phyloP scores from a whole-genome alignment of 2,113 vertebrate species.

The Aspiorhynchus laticeps region DNA sequence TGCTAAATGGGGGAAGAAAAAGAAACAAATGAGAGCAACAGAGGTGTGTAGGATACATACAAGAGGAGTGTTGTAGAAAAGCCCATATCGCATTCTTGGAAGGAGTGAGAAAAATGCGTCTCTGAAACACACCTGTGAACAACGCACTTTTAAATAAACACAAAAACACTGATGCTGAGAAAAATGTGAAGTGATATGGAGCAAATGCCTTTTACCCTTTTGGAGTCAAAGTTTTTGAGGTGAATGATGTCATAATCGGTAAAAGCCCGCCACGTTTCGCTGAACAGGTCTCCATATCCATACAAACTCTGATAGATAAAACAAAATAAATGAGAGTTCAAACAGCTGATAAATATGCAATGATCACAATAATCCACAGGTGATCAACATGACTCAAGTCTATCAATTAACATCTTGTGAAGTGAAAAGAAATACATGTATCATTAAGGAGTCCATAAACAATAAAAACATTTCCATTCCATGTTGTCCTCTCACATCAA shows the following conservation, averaged over 20 bases:
- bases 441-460: no score
- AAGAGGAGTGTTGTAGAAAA: slow-evolving; percentile 97
- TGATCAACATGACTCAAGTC: no score
- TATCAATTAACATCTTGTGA: no score
- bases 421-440: no score
- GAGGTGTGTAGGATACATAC: slow-evolving; percentile 78
- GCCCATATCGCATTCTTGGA: slow-evolving; percentile 93
- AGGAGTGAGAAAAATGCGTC: slow-evolving; percentile 91
- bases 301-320: slow-evolving; percentile 83
- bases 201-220: slow-evolving; percentile 79
- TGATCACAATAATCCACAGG: no score
- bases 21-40: slow-evolving; percentile 61
- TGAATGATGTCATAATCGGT: slow-evolving; percentile 88
- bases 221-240: slow-evolving; percentile 90
- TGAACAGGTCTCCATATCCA: slow-evolving; percentile 93
- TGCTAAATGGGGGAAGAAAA: slow-evolving; percentile 43
- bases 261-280: slow-evolving; percentile 92
- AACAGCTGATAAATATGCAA: no score
- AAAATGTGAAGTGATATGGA: background rate
- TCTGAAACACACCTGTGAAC: slow-evolving; percentile 89
- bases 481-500: no score
- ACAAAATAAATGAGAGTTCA: background rate
- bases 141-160: background rate
- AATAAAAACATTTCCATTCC: no score
- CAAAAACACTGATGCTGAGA: background rate